Conservation (phyloP, 2,113 vertebrate species). For the Elgaria multicarinata region DNA sequence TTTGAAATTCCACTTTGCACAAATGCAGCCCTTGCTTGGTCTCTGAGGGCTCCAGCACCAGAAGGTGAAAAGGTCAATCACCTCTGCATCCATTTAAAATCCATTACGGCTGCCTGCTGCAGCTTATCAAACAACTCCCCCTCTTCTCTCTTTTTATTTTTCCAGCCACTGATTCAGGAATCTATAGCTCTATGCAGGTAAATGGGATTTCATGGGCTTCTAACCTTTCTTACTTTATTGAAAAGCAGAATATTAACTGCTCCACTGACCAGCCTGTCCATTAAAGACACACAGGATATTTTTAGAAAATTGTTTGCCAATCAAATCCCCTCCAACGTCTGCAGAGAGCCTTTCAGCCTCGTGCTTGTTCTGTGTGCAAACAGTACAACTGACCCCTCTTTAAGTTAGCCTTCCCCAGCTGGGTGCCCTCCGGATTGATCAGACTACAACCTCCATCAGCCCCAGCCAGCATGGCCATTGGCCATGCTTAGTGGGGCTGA, state of each 20-base stretch:
- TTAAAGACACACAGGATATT: slow-evolving; percentile 56
- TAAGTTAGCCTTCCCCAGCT: slow-evolving; percentile 36
- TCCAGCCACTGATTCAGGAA: slow-evolving; percentile 62
- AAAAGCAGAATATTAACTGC: slow-evolving; percentile 74
- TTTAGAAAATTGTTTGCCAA: slow-evolving; percentile 71
- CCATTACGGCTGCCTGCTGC: slow-evolving; percentile 46
- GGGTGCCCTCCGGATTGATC: too few relatives aligned
- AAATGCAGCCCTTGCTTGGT: not conserved
- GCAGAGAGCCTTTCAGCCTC: slow-evolving; percentile 49
- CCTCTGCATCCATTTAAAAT: slow-evolving; percentile 56
- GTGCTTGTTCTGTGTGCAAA: slow-evolving; percentile 54
- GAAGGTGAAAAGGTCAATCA: slow-evolving; percentile 60
- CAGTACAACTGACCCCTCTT: slow-evolving; percentile 45
- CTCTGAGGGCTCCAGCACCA: slow-evolving; percentile 36
- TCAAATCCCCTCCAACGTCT: slow-evolving; percentile 55
- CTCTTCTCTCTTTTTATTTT: slow-evolving; percentile 40
- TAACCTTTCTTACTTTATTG: slow-evolving; percentile 71
- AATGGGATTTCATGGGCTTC: slow-evolving; percentile 68
- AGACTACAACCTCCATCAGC: too few relatives aligned
- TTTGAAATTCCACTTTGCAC: slow-evolving; percentile 4
- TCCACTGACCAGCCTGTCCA: slow-evolving; percentile 65
- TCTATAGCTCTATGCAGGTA: slow-evolving; percentile 66
- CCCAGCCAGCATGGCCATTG: too few relatives aligned
- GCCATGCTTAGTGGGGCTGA: too few relatives aligned
- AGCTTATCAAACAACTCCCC: slow-evolving; percentile 56